A percentile compares a stretch with the other conserved stretches of the same genome.
Conservation (phyloP, 1,140 invertebrate species). For the Lasaia peninsularis region DNA sequence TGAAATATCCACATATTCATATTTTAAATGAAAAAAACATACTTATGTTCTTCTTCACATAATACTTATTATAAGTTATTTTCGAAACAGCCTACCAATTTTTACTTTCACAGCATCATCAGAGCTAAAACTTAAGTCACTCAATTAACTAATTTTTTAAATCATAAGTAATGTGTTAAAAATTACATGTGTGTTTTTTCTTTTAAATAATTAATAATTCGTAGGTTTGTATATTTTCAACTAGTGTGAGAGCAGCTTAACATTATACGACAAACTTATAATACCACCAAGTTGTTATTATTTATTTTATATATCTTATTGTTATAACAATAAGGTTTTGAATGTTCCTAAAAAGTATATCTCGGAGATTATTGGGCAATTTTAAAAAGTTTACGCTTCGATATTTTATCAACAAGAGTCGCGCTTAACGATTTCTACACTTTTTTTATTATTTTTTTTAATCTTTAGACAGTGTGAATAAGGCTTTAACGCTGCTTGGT, state of each 20-base stretch:
- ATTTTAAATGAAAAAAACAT: no score
- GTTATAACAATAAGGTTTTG: background rate
- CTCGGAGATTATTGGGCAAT: background rate
- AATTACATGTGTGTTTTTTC: no score
- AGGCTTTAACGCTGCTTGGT: conserved; percentile 38
- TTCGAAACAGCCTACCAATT: no score
- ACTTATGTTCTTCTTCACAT: no score
- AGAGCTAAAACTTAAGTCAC: no score
- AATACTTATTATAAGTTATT: no score
- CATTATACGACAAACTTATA: background rate
- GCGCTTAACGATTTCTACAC: conserved; percentile 32
- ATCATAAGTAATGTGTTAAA: no score
- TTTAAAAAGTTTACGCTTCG: conserved; percentile 37
- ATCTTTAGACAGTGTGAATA: conserved; percentile 36
- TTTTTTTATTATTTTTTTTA: conserved; percentile 29
- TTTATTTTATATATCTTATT: background rate
- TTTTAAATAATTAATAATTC: no score
- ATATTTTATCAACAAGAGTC: conserved; percentile 37
- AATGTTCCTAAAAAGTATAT: background rate
- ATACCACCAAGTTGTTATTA: background rate
- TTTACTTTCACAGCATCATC: no score
- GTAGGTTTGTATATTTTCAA: no score
- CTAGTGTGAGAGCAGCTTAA: background rate
- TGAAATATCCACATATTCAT: no score
- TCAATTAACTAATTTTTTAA: no score